Evolutionary conservation across 2,888 invertebrate species (phyloP).

Genomic region (Troglohyphantes excavatus): DNA sequence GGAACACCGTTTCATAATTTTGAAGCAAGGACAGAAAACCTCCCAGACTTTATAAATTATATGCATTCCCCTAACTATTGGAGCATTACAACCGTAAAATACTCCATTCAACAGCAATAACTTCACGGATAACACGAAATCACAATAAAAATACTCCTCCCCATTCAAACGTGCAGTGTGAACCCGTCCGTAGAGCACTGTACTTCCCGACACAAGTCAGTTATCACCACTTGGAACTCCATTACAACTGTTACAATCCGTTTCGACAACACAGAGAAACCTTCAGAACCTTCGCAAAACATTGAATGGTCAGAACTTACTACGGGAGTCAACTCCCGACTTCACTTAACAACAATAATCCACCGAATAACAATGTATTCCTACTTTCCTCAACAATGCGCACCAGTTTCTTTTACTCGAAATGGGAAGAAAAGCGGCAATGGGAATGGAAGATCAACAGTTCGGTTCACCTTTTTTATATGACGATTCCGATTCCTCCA

Average conservation of each 20-base stretch:
- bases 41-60: too few relatives aligned
- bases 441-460: neutral
- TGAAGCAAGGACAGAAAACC: too few relatives aligned
- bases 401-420: neutral
- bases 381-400: neutral
- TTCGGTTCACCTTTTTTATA: neutral
- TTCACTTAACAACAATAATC: constrained; percentile 9
- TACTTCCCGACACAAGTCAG: neutral
- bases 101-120: too few relatives aligned
- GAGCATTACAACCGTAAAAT: too few relatives aligned
- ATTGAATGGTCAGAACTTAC: constrained; percentile 1
- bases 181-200: neutral
- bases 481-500: neutral
- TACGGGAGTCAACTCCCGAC: neutral
- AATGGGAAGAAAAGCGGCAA: neutral
- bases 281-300: neutral
- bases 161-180: neutral
- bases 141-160: too few relatives aligned
- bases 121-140: too few relatives aligned
- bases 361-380: neutral
- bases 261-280: neutral
- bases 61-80: too few relatives aligned
- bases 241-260: neutral
- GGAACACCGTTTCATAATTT: too few relatives aligned
- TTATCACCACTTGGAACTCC: neutral